phyloP scores from a whole-genome alignment of 2,113 vertebrate genomes.

The Silurus meridionalis region DNA sequence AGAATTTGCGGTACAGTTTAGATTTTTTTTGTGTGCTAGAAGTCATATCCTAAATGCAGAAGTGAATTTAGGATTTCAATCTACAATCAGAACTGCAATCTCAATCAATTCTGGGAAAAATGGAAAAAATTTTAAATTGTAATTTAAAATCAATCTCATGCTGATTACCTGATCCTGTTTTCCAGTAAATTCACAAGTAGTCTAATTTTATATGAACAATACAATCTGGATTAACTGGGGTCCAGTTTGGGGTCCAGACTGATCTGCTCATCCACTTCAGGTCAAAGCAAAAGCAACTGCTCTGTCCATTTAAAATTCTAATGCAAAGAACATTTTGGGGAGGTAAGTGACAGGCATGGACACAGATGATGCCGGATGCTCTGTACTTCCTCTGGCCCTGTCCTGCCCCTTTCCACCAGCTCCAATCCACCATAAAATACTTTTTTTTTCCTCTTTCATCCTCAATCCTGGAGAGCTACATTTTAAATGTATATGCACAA shows the following conservation, averaged over 20 bases:
- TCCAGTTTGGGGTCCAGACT: not conserved
- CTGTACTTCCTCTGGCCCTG: conserved; percentile 63
- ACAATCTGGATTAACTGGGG: not conserved
- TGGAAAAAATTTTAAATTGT: not conserved
- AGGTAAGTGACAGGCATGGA: conserved; percentile 24
- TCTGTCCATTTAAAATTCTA: conserved; percentile 17
- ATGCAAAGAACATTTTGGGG: conserved; percentile 17
- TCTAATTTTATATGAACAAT: too few relatives aligned
- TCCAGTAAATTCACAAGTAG: not conserved
- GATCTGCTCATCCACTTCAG: not conserved
- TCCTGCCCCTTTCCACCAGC: conserved; percentile 18
- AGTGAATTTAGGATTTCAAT: not conserved
- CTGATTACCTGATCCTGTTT: not conserved
- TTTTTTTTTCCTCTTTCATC: conserved; percentile 6
- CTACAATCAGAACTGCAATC: not conserved
- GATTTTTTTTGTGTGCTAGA: not conserved
- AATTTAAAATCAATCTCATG: not conserved
- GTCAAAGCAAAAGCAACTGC: not conserved
- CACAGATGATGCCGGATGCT: conserved; percentile 64
- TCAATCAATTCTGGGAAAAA: not conserved
- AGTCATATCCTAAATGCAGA: not conserved
- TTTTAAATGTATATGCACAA: not conserved
- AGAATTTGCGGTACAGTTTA: too few relatives aligned
- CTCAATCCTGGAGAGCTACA: not conserved
- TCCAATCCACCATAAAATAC: conserved; percentile 54